Base-by-base conservation (phyloP, 2,797 vertebrate genomes). In the Sylvilagus floridanus region DNA sequence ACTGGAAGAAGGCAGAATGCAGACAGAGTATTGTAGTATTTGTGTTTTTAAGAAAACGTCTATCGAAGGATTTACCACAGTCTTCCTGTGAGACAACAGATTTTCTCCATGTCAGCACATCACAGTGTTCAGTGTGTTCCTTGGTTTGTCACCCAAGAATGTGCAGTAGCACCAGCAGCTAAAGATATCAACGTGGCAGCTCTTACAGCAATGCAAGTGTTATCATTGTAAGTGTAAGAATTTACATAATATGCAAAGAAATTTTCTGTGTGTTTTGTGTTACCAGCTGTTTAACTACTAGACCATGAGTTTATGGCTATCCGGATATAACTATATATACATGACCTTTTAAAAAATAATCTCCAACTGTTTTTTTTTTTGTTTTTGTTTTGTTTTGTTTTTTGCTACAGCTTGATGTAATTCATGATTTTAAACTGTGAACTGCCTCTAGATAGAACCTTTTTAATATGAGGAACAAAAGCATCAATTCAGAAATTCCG, bases 161-260 rank as follows among this genome's bases (percentile, higher is more conserved):
- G 73, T 97, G 93, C 77, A 95, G 94, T 90, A 91, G 91, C 89
- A 95, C 95, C 88, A 90, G 57, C 90, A 37, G n/a, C 47, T 93
- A 92, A 94, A 87, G 68, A 96, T 91, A 96, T 82, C 86, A 93
- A 97, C 97, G 94, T 96, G 88, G 76, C 83, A 97, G 87, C 82
- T 96, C 97, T 95, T 1, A 95, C 95, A 97, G 95, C 84, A 97
- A 86, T 14, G 72, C 21, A 95, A 96, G 93, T 95, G 88, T 92
- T 87, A 97, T 73, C 91, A 92, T 89, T 57, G 47, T 42, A 96
- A 96, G 93, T 95, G 92, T 75, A 16, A 96, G 90, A 89, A 90
- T 93, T 93, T 93, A 77, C 24, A 95, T 19, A 85, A 85, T 68
- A 71, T 63, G 91, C 47, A 96, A 96, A 97, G 50, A 57, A 42